A percentile compares a stretch with the other conserved stretches of the same genome.
Evolutionary conservation across 2,888 invertebrate genomes (phyloP).

Genomic region (Nemurella pictetii): DNA sequence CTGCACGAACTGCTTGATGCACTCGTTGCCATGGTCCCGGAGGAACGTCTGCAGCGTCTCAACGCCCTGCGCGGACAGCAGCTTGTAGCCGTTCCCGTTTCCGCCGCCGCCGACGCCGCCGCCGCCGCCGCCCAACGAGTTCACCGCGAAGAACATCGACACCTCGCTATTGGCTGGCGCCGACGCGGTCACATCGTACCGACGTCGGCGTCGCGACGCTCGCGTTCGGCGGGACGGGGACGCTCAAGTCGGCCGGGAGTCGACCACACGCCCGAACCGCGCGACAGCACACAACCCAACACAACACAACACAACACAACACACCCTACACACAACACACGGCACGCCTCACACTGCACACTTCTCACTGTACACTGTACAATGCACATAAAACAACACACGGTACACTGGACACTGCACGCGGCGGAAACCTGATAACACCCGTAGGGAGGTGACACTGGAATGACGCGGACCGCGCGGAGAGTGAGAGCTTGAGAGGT

Average conservation of each 20-base stretch:
- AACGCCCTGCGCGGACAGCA: conserved; percentile 62
- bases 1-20: conserved; percentile 68
- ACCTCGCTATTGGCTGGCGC: neutral
- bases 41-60: conserved; percentile 65
- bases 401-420: too few species aligned
- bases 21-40: conserved; percentile 66
- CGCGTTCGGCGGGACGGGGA: neutral
- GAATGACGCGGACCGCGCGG: too few species aligned
- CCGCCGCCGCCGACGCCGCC: too few species aligned
- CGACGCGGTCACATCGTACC: neutral
- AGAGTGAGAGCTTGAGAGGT: too few species aligned
- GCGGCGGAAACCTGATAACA: too few species aligned
- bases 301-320: neutral
- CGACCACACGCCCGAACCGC: neutral
- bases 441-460: too few species aligned
- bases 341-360: too few species aligned
- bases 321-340: too few species aligned
- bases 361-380: too few species aligned
- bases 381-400: too few species aligned
- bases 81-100: conserved; percentile 60
- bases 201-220: neutral
- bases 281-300: neutral
- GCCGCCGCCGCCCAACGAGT: conserved; percentile 52
- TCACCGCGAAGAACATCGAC: conserved; percentile 38
- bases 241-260: neutral